A percentile compares a stretch with the other conserved stretches of the same genome.
Evolutionary conservation across 2,113 vertebrate genomes (phyloP).

Genomic region (Tragelaphus buxtoni): DNA sequence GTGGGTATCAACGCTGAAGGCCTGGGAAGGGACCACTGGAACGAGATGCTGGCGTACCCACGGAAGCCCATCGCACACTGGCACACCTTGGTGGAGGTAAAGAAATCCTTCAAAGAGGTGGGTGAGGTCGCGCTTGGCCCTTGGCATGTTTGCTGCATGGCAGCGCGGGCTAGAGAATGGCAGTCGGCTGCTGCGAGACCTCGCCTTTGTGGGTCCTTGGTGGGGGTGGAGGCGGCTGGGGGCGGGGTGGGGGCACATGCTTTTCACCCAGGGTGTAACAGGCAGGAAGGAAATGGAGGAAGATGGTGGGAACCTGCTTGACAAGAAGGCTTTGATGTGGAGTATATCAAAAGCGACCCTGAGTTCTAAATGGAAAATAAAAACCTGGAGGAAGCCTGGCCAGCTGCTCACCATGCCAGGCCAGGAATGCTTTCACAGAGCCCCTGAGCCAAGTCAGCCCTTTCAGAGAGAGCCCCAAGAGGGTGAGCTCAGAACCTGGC

Average conservation of each 20-base stretch:
- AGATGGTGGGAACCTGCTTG: not conserved
- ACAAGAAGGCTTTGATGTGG: not conserved
- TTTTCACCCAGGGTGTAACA: not conserved
- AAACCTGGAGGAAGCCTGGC: not conserved
- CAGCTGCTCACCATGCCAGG: not conserved
- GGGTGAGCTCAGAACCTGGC: slow-evolving; percentile 54
- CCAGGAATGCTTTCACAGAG: not conserved
- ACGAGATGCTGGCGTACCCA: slow-evolving; percentile 97
- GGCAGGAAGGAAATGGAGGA: not conserved
- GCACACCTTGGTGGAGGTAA: slow-evolving; percentile 95
- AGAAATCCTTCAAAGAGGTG: slow-evolving; percentile 98
- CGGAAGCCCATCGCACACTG: slow-evolving; percentile 98
- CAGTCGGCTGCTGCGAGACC: slow-evolving; percentile 42
- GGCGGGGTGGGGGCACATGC: not conserved
- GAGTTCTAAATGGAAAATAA: slow-evolving; percentile 23
- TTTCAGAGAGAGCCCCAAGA: not conserved
- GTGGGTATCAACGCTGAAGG: slow-evolving; percentile 91
- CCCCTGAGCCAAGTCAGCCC: not conserved
- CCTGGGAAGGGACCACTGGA: slow-evolving; percentile 98
- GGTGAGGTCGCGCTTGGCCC: slow-evolving; percentile 51
- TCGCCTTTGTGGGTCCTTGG: not conserved
- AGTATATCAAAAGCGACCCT: not conserved
- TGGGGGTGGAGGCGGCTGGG: not conserved
- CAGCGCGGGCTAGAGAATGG: slow-evolving; percentile 47
- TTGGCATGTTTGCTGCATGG: not conserved